Evolutionary conservation across 2,797 vertebrate species (phyloP).

Genomic region (Kryptolebias ocellatus): DNA sequence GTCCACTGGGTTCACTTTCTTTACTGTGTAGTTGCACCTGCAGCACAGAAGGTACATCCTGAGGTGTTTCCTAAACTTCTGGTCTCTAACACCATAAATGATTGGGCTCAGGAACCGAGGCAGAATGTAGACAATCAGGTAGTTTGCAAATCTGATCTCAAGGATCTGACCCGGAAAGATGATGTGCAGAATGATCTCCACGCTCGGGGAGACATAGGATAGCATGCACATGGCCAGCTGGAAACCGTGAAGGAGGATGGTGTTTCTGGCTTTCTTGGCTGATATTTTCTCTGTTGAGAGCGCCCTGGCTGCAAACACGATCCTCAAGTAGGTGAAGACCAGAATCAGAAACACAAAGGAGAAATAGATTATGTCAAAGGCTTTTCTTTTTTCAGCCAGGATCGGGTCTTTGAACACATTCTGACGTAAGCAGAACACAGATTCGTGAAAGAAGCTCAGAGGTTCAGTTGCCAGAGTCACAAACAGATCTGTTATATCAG

Average conservation of each 20-base stretch:
- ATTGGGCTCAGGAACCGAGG: slow-evolving; percentile 80
- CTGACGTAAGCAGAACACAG: slow-evolving; percentile 72
- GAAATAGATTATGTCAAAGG: slow-evolving; percentile 78
- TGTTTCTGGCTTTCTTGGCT: slow-evolving; percentile 73
- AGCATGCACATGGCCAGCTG: slow-evolving; percentile 84
- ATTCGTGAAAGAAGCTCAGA: slow-evolving; percentile 73
- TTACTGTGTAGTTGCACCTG: slow-evolving; percentile 1
- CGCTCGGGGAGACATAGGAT: slow-evolving; percentile 78
- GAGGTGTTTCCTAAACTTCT: slow-evolving; percentile 72
- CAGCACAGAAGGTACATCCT: slow-evolving; percentile 54
- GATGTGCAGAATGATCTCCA: slow-evolving; percentile 67
- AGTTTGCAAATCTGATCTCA: slow-evolving; percentile 77
- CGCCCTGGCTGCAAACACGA: slow-evolving; percentile 68
- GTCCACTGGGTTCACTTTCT: not conserved
- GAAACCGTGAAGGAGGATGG: slow-evolving; percentile 80
- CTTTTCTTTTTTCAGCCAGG: slow-evolving; percentile 65
- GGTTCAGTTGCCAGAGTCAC: slow-evolving; percentile 72
- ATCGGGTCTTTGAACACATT: slow-evolving; percentile 77
- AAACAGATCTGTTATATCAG: slow-evolving; percentile 78
- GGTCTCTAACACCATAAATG: slow-evolving; percentile 78
- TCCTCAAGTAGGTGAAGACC: slow-evolving; percentile 76
- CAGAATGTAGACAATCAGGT: slow-evolving; percentile 78
- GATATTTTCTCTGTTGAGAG: slow-evolving; percentile 60
- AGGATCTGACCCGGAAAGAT: slow-evolving; percentile 65
- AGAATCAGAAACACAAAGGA: slow-evolving; percentile 76